These are phyloP conservation scores for Drosophila kambysellisi DNA, from an alignment of 2,888 invertebrate species.

Conservation along the genomic window DNA sequence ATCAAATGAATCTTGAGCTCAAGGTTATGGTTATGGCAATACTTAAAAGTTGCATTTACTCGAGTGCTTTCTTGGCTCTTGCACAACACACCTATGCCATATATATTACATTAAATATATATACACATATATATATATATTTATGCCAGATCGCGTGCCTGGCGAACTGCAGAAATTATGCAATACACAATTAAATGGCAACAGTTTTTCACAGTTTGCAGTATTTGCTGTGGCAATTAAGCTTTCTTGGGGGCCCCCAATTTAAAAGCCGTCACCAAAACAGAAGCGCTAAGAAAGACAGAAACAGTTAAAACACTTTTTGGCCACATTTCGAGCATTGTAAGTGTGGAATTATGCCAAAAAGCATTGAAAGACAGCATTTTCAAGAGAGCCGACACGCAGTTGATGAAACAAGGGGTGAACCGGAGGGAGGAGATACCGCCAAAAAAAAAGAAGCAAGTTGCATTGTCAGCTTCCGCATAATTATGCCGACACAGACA, in stretches of 20 bases:
- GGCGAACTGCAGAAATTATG: conserved; percentile 46
- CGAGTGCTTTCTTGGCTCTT: conserved; percentile 47
- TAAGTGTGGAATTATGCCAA: conserved; percentile 66
- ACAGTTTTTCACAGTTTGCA: conserved; percentile 32
- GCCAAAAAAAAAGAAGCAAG: conserved; percentile 45
- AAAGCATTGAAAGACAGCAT: conserved; percentile 55
- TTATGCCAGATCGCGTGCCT: conserved; percentile 43
- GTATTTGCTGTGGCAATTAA: conserved; percentile 50
- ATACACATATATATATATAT: conserved; percentile 4
- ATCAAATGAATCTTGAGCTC: conserved; percentile 62
- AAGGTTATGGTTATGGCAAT: conserved; percentile 74
- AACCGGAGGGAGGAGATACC: neutral
- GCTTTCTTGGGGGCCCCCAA: conserved; percentile 51
- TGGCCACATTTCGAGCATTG: conserved; percentile 43
- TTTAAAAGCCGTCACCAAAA: conserved; percentile 60
- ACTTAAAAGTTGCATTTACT: conserved; percentile 37
- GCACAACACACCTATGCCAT: conserved; percentile 45
- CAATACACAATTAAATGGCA: conserved; percentile 48
- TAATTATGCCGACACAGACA: conserved; percentile 77
- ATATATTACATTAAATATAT: conserved; percentile 12
- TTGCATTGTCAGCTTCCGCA: conserved; percentile 81
- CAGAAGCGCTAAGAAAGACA: conserved; percentile 50
- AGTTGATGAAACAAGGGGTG: conserved; percentile 1
- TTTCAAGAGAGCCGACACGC: conserved; percentile 43
- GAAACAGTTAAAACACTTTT: conserved; percentile 38